phyloP scores from a whole-genome alignment of 2,113 vertebrate species.

The Ginglymostoma cirratum region DNA sequence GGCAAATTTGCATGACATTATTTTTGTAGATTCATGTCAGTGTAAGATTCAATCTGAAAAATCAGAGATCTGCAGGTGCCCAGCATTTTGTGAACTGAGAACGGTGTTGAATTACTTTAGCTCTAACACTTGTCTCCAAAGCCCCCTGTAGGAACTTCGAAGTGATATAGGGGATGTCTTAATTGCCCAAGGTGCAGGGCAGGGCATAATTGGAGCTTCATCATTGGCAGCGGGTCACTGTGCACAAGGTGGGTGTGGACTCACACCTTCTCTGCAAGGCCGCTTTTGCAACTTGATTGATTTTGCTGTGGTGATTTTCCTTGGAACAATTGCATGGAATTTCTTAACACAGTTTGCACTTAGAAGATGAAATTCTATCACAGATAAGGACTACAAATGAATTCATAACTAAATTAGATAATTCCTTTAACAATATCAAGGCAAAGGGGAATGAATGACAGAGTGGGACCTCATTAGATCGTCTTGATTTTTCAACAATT shows the following conservation, averaged over 20 bases:
- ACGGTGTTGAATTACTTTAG: background rate
- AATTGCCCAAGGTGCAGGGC: background rate
- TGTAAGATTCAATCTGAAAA: background rate
- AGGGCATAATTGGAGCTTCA: background rate
- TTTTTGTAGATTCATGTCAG: background rate
- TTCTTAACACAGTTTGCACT: background rate
- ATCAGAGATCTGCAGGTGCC: background rate
- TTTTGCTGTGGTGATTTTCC: background rate
- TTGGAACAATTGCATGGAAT: background rate
- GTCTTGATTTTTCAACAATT: background rate
- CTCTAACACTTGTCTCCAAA: background rate
- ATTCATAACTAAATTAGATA: background rate
- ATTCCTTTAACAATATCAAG: background rate
- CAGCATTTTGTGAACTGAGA: background rate
- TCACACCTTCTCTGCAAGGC: background rate
- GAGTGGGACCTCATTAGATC: background rate
- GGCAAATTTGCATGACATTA: too few relatives aligned
- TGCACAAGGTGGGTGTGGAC: background rate
- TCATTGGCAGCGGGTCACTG: background rate
- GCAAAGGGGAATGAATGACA: background rate
- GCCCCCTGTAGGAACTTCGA: background rate
- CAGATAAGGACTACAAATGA: background rate
- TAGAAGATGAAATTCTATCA: background rate
- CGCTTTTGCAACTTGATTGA: background rate
- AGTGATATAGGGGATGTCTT: background rate